These are phyloP conservation scores for Spodoptera littoralis DNA, from an alignment of 2,888 invertebrate species.

Conservation along the genomic window DNA sequence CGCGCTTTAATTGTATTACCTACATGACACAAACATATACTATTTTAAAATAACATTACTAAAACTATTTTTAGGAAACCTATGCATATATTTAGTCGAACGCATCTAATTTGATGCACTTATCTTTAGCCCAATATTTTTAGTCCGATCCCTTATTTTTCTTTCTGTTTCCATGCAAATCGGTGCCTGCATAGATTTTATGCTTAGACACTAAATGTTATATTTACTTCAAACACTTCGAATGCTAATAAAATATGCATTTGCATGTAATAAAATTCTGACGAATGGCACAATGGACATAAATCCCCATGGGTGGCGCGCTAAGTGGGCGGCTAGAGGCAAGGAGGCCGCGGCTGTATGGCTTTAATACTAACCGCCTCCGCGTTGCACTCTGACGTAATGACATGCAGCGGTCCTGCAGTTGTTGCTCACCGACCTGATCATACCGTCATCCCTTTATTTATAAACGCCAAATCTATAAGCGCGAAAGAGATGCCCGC, in stretches of 20 bases:
- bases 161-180: conserved; percentile 17
- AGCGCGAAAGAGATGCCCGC: conserved; percentile 56
- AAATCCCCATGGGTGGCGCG: conserved; percentile 56
- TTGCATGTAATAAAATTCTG: conserved; percentile 29
- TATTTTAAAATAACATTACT: conserved; percentile 20
- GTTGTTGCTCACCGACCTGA: conserved; percentile 50
- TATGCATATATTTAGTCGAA: conserved; percentile 22
- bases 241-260: conserved; percentile 38
- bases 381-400: conserved; percentile 70
- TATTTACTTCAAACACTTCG: conserved; percentile 15
- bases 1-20: conserved; percentile 40
- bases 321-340: conserved; percentile 61
- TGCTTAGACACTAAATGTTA: conserved; percentile 5
- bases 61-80: conserved; percentile 32
- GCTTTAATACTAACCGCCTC: conserved; percentile 58
- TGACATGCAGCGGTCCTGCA: conserved; percentile 68
- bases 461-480: conserved; percentile 48
- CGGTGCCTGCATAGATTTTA: conserved; percentile 5
- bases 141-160: neutral
- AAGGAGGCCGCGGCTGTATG: conserved; percentile 26
- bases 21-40: conserved; percentile 20
- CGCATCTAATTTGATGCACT: conserved; percentile 33
- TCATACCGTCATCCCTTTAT: conserved; percentile 56
- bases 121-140: conserved; percentile 3
- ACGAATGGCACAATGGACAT: conserved; percentile 42